Conservation (phyloP, 2,888 invertebrate species). For the Ametastegia equiseti region DNA sequence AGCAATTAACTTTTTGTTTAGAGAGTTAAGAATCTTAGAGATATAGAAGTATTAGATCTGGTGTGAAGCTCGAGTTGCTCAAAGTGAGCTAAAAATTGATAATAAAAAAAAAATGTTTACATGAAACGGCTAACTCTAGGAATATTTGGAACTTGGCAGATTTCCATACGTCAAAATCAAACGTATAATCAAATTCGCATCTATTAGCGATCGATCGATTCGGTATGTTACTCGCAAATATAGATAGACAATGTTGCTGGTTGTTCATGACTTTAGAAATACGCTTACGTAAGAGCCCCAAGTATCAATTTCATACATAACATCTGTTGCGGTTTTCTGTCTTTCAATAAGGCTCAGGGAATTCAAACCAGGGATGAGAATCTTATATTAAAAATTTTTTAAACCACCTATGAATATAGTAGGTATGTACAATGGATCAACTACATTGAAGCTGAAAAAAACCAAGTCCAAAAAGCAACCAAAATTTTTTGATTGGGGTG, state of each 20-base stretch:
- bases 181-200: too few relatives aligned
- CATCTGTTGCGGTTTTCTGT: not conserved
- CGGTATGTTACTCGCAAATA: not conserved
- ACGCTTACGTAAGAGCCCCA: not conserved
- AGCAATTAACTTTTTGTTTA: too few relatives aligned
- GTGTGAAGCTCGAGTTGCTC: not conserved
- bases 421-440: too few relatives aligned
- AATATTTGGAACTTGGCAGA: too few relatives aligned
- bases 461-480: too few relatives aligned
- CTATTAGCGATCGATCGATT: too few relatives aligned
- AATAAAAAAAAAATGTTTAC: not conserved
- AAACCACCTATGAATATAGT: too few relatives aligned
- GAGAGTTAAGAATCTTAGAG: too few relatives aligned
- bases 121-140: not conserved
- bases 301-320: not conserved
- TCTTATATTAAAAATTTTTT: not conserved
- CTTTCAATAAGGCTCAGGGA: not conserved
- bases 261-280: not conserved
- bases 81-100: not conserved
- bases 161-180: too few relatives aligned
- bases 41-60: too few relatives aligned
- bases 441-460: too few relatives aligned
- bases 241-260: not conserved
- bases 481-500: too few relatives aligned
- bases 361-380: not conserved